Evolutionary conservation across 1,140 invertebrate genomes (phyloP), one percentile per base, ranked within the genome.

Genomic region (Drosophila melanica): DNA sequence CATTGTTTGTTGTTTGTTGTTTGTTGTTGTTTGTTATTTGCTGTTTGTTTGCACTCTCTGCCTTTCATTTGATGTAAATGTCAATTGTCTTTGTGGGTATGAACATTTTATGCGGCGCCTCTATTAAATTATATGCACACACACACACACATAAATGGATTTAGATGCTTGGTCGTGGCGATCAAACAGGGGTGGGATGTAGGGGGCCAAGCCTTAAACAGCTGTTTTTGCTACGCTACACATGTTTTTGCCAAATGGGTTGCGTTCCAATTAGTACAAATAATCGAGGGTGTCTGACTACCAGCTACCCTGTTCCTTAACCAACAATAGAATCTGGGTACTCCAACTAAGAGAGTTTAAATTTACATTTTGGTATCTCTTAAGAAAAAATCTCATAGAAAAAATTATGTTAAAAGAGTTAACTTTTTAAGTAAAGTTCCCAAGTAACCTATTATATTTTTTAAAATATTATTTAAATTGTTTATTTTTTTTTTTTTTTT

Each of bases 181-280:
- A 3, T n/a, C 12, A 8, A 10, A 2, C 27, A 44, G 39, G 30
- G 18, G 23, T 44, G 33, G 33, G 39, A 39, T 12, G 10, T 37
- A 5, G 30, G 42, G 30, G 30, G 27, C 6, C 1, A 14, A 18
- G 4, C 54, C 57, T 37, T 66, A 51, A 65, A 60, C 68, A 69
- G 77, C 57, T 81, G 73, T 44, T 58, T 70, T 9, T 18, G n/a
- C 18, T 39, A 48, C 64, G 59, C 37, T 14, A 41, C 14, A 41
- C 1, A 57, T 77, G 64, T 81, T 77, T 69, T 37, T 18, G 42
- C 65, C 53, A 81, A 85, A 75, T 81, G 79, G 75, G 84, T 87
- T 87, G 79, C 84, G 82, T 87, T 87, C 82, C 64, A 71, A 79
- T 89, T 79, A 70, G 33, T 62, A 55, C 30, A 53, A 69, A 81